Conservation (phyloP, 2,113 vertebrate genomes). For the Rostratula benghalensis region DNA sequence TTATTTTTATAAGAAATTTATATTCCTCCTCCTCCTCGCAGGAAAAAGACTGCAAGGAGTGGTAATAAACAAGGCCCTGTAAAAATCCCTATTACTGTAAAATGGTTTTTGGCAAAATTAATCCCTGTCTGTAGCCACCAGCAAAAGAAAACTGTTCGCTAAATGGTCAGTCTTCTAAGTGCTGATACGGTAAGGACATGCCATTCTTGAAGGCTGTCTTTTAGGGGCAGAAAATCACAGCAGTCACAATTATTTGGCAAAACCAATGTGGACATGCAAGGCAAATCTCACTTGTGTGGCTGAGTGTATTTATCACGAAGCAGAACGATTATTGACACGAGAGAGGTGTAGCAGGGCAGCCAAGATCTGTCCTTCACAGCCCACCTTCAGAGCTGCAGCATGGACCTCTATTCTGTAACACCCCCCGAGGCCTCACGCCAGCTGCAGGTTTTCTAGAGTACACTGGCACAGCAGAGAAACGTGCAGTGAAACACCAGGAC, state of each 20-base stretch:
- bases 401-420: not conserved
- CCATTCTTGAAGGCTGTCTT: not conserved
- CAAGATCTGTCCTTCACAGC: not conserved
- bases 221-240: not conserved
- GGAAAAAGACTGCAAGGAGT: not conserved
- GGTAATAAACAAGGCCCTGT: not conserved
- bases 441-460: not conserved
- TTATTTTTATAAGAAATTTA: not conserved
- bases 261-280: not conserved
- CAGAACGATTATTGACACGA: not conserved
- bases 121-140: not conserved
- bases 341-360: not conserved
- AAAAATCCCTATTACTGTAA: not conserved
- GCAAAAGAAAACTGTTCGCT: not conserved
- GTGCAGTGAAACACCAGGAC: not conserved
- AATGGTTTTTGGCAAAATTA: not conserved
- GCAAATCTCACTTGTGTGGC: not conserved
- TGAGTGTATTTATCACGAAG: not conserved
- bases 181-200: not conserved
- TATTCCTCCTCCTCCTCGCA: too few relatives aligned
- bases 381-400: not conserved
- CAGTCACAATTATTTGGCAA: not conserved
- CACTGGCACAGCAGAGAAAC: rapidly evolving
- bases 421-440: not conserved
- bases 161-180: not conserved